Conservation (phyloP, 2,888 invertebrate genomes). For the Oxycera nigricornis region DNA sequence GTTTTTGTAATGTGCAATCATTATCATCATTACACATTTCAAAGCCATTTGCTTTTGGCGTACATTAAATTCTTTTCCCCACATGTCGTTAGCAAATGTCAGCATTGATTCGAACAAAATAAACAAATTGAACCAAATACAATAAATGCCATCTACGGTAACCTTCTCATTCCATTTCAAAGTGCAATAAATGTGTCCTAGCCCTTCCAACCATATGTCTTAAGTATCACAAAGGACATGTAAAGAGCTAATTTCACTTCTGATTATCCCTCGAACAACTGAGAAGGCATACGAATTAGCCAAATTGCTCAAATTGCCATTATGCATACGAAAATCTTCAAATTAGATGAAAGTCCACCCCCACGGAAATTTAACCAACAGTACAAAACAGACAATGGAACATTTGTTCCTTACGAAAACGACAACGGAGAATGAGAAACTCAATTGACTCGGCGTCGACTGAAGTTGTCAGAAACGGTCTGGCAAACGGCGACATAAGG, state of each 20-base stretch:
- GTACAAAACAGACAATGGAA: slow-evolving; percentile 27
- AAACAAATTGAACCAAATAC: too few relatives aligned
- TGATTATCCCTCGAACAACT: slow-evolving; percentile 36
- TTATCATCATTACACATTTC: too few relatives aligned
- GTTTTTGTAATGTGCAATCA: too few relatives aligned
- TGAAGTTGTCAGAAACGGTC: slow-evolving; percentile 40
- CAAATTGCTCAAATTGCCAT: slow-evolving; percentile 36
- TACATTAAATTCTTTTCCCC: too few relatives aligned
- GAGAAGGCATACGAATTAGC: slow-evolving; percentile 35
- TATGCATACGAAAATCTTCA: slow-evolving; percentile 38
- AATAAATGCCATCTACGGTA: slow-evolving; percentile 3
- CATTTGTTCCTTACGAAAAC: neutral
- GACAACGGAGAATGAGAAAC: slow-evolving; percentile 29
- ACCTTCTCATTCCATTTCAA: neutral
- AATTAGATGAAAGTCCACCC: slow-evolving; percentile 36
- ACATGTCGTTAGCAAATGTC: too few relatives aligned
- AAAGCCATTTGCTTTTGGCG: too few relatives aligned
- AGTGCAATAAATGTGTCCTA: neutral
- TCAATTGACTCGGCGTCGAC: slow-evolving; percentile 32
- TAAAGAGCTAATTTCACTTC: slow-evolving; percentile 38
- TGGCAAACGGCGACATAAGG: slow-evolving; percentile 28
- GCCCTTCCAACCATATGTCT: neutral
- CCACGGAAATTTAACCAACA: slow-evolving; percentile 17
- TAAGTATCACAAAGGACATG: slow-evolving; percentile 38
- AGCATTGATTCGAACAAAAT: too few relatives aligned